phyloP scores from a whole-genome alignment of 2,797 vertebrate genomes.

The Centropyge bicolor region DNA sequence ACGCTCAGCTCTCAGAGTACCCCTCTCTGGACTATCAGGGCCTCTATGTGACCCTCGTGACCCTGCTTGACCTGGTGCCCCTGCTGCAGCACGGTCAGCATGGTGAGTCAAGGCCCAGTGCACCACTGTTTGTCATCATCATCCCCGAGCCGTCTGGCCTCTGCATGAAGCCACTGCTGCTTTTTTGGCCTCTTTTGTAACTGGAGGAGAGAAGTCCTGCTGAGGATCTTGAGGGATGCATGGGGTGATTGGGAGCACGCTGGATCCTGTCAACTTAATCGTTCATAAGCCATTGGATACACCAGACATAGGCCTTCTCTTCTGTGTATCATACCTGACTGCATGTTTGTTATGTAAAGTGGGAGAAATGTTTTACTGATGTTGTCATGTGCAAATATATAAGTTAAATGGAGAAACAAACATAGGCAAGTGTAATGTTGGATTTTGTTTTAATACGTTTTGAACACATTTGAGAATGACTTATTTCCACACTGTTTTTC shows the following conservation, averaged over 20 bases:
- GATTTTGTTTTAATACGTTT: slow-evolving; percentile 26
- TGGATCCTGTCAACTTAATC: slow-evolving; percentile 82
- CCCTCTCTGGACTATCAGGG: slow-evolving; percentile 99
- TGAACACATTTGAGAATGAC: slow-evolving; percentile 57
- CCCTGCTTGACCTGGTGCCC: slow-evolving; percentile 99
- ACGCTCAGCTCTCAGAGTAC: slow-evolving; percentile 99
- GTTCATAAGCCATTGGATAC: slow-evolving; percentile 83
- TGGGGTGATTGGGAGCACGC: slow-evolving; percentile 85
- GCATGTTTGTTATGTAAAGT: slow-evolving; percentile 83
- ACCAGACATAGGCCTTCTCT: slow-evolving; percentile 78
- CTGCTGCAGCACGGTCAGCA: slow-evolving; percentile 99
- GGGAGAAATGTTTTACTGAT: slow-evolving; percentile 72
- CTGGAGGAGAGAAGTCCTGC: slow-evolving; percentile 81
- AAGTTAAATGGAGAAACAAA: slow-evolving; percentile 39
- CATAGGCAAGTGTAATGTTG: slow-evolving; percentile 50
- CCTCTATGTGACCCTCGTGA: slow-evolving; percentile 99
- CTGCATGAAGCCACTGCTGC: slow-evolving; percentile 84
- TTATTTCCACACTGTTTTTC: slow-evolving; percentile 61
- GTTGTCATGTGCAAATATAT: slow-evolving; percentile 68
- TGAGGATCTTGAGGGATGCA: slow-evolving; percentile 85
- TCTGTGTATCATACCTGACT: slow-evolving; percentile 79
- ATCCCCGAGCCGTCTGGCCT: slow-evolving; percentile 80
- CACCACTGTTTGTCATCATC: slow-evolving; percentile 85
- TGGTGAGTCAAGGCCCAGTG: slow-evolving; percentile 92
- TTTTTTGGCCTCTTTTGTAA: slow-evolving; percentile 83